phyloP scores from a whole-genome alignment of 2,113 vertebrate species.

The Poecile atricapillus region DNA sequence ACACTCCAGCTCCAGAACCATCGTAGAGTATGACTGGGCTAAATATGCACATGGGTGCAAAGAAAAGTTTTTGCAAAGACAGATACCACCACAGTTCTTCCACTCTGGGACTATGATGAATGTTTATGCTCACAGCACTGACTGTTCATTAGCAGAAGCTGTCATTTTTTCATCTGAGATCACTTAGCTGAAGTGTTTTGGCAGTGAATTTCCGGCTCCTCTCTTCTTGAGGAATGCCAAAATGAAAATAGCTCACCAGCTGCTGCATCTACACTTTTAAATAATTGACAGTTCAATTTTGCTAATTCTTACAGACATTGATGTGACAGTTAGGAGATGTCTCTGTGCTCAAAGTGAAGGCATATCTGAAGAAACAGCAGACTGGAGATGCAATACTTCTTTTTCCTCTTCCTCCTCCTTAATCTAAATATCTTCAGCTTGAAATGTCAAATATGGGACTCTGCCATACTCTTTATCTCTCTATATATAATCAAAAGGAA shows the following conservation, averaged over 20 bases:
- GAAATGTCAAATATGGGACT: background rate
- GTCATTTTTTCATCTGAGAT: slow-evolving; percentile 39
- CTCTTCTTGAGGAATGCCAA: background rate
- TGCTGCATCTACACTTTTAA: slow-evolving; percentile 25
- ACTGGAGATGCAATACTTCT: background rate
- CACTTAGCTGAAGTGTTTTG: slow-evolving; percentile 28
- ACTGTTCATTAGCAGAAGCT: slow-evolving; percentile 36
- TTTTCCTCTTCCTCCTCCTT: background rate
- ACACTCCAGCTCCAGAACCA: background rate
- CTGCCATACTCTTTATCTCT: background rate
- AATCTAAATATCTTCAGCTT: background rate
- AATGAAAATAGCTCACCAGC: slow-evolving; percentile 17
- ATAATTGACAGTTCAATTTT: slow-evolving; percentile 5
- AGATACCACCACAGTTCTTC: background rate
- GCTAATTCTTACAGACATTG: slow-evolving; percentile 1
- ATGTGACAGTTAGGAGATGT: background rate
- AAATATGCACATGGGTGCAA: background rate
- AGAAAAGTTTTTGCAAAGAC: background rate
- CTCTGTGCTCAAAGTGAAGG: background rate
- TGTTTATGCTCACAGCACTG: background rate
- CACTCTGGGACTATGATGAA: background rate
- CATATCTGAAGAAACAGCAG: background rate
- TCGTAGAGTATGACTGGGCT: background rate
- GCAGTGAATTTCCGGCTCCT: slow-evolving; percentile 13
- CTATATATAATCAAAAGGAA: background rate